Base-by-base conservation (phyloP, 2,797 vertebrate genomes). In the Helicolenus hilgendorfi region DNA sequence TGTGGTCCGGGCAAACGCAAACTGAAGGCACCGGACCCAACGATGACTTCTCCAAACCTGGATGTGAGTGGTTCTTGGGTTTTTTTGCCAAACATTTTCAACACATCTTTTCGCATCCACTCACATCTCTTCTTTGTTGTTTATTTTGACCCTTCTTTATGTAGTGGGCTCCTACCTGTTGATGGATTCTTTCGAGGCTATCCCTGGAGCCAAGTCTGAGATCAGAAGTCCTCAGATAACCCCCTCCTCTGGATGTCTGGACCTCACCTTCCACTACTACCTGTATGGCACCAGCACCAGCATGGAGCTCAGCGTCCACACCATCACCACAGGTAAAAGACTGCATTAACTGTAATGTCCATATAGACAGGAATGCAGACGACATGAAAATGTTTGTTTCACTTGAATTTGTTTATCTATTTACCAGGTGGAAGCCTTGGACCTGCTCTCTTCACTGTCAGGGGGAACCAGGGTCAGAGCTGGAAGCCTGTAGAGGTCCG, bases 21-120 rank as follows among this genome's bases (percentile, higher is more conserved):
- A 94, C 92, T 20, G 89, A 79, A 0, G 95, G 90, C 3, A 96
- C 95, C 6, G 98, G 98, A 29, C 98, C 98, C 4, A 38, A 97
- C 2, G 87, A 97, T 64, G 98, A 98, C 87, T 98, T 97, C 87
- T 98, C 98, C 45, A 98, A 88, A 93, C 98, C 98, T 72, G 97
- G 97, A 49, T 36, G 98, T 98, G 93, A 97, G 97, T 85, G 1
- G 14, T 56, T 70, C 8, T 35, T 41, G 14, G 6, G 14, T 41
- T 62, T 7, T 77, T 27, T 72, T 49, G 7, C 18, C 45, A 49
- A 20, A 49, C 45, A 49, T 49, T 49, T 49, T 49, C 45, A 20
- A 20, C 7, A 11, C 1, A 41, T 26, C 10, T 36, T 55, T 29
- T 27, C 27, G n/a, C 31, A 22, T 13, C 60, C 58, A 22, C 55